Conservation (phyloP, 2,113 vertebrate species). For the Natator depressus region DNA sequence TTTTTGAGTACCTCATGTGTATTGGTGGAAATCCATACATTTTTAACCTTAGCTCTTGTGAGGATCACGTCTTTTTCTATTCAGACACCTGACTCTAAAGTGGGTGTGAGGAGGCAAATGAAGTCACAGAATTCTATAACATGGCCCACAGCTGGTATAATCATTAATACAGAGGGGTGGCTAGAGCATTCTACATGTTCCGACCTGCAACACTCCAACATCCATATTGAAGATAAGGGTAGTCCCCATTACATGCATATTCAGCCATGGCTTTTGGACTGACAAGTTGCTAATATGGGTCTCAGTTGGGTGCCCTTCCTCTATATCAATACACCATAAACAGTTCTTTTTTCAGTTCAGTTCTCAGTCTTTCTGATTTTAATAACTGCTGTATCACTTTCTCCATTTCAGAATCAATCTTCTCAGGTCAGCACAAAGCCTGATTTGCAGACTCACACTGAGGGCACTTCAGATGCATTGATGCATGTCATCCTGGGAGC, state of each 20-base stretch:
- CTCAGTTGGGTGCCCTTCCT: neutral
- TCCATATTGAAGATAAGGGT: neutral
- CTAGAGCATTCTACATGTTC: neutral
- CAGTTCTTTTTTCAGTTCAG: neutral
- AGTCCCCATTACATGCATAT: neutral
- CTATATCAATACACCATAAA: neutral
- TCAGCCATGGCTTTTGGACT: neutral
- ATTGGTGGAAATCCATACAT: neutral
- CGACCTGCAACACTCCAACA: neutral
- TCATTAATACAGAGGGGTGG: neutral
- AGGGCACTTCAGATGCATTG: neutral
- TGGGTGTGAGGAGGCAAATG: neutral
- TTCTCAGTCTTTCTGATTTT: neutral
- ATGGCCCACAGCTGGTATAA: neutral
- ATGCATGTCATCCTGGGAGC: neutral
- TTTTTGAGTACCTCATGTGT: neutral
- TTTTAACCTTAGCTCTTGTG: conserved; percentile 15
- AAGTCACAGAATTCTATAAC: neutral
- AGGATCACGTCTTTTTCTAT: neutral
- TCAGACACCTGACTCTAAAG: neutral
- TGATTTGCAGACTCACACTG: neutral
- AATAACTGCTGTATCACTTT: neutral
- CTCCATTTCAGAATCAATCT: neutral
- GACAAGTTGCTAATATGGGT: neutral
- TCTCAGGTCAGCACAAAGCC: neutral